These are phyloP conservation scores for Scaptodrosophila lebanonensis DNA, from an alignment of 1,140 invertebrate genomes.

Conservation along the genomic window DNA sequence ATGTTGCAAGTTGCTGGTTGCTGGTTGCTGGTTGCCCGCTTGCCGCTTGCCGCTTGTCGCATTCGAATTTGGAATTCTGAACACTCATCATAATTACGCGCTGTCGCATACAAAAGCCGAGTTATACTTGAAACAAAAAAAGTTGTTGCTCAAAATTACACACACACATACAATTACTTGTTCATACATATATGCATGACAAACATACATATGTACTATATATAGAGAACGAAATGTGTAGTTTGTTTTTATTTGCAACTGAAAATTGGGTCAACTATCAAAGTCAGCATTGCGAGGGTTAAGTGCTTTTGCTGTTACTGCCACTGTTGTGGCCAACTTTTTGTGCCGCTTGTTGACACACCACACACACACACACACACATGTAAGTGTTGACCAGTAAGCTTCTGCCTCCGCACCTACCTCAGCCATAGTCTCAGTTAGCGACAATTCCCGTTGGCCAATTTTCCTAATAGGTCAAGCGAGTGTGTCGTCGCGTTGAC, in stretches of 20 bases:
- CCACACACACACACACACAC: background rate
- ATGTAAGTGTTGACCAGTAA: background rate
- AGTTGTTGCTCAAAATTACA: slow-evolving; percentile 73
- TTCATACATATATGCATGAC: slow-evolving; percentile 15
- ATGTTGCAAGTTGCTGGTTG: slow-evolving; percentile 41
- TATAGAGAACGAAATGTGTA: slow-evolving; percentile 39
- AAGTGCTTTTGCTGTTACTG: slow-evolving; percentile 44
- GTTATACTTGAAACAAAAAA: slow-evolving; percentile 57
- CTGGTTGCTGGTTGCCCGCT: slow-evolving; percentile 29
- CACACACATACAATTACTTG: slow-evolving; percentile 42
- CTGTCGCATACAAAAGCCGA: slow-evolving; percentile 45
- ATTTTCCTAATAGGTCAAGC: slow-evolving; percentile 72
- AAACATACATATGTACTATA: slow-evolving; percentile 9
- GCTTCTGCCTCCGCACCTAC: too few relatives aligned
- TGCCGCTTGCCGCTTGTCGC: slow-evolving; percentile 32
- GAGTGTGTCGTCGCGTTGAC: slow-evolving; percentile 41
- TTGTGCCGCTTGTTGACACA: slow-evolving; percentile 3
- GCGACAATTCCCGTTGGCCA: slow-evolving; percentile 64
- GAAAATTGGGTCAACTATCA: slow-evolving; percentile 73
- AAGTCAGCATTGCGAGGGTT: slow-evolving; percentile 70
- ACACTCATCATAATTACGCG: slow-evolving; percentile 71
- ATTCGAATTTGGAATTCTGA: slow-evolving; percentile 13
- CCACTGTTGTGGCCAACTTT: slow-evolving; percentile 10
- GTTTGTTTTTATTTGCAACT: slow-evolving; percentile 57
- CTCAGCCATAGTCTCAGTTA: too few relatives aligned